Conservation (phyloP, 2,888 invertebrate species). For the Cataglyphis altisquamis region DNA sequence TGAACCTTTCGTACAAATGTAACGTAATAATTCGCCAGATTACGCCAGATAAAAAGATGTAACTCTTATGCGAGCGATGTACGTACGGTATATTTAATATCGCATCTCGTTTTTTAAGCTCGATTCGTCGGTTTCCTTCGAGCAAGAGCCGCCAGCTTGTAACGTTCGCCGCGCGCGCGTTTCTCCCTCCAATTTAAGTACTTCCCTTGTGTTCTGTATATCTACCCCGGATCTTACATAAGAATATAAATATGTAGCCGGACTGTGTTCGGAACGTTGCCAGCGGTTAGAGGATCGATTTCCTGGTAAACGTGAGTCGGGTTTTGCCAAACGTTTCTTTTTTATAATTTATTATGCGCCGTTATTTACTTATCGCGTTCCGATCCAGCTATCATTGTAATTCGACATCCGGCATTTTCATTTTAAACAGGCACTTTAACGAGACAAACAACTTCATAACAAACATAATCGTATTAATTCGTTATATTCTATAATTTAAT, state of each 20-base stretch:
- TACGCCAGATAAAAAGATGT: not conserved
- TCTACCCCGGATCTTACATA: constrained; percentile 81
- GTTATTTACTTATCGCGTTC: constrained; percentile 43
- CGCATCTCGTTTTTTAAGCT: constrained; percentile 26
- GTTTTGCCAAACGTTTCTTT: constrained; percentile 48
- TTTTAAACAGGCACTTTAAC: constrained; percentile 25
- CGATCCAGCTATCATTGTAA: constrained; percentile 30
- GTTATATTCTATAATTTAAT: not conserved
- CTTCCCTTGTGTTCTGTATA: constrained; percentile 77
- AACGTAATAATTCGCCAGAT: not conserved
- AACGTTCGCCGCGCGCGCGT: constrained; percentile 68
- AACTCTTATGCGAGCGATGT: not conserved
- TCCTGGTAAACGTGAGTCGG: constrained; percentile 65
- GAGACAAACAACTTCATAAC: constrained; percentile 9
- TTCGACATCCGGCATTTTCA: constrained; percentile 11
- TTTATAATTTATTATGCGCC: constrained; percentile 56
- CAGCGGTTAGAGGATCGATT: constrained; percentile 77
- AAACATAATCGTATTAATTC: not conserved
- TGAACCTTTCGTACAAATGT: constrained; percentile 28
- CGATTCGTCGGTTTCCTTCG: constrained; percentile 61
- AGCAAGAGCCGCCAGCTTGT: constrained; percentile 79
- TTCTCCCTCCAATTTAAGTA: constrained; percentile 67
- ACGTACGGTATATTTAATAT: constrained; percentile 18
- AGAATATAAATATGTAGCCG: constrained; percentile 80
- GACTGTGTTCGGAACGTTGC: constrained; percentile 75